Evolutionary conservation across 2,113 vertebrate species (phyloP), one percentile per base, ranked within the genome.

Genomic region (Pseudolaguvia tuberculata): DNA sequence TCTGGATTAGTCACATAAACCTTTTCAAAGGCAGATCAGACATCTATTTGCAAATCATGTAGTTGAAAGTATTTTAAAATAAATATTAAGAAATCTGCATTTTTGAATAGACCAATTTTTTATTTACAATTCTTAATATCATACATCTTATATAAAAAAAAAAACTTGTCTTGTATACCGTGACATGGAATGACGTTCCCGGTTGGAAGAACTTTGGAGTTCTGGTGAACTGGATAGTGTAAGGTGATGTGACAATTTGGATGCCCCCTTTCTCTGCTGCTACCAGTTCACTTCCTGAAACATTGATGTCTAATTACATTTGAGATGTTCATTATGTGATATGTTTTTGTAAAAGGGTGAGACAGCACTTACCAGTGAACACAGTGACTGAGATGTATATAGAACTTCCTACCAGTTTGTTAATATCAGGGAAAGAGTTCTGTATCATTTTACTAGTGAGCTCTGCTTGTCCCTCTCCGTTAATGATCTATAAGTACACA

Each of bases 131-230:
- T 42, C 39, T 42, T 42, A 18, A 20, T 11, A 35, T 14, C 9
- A 35, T 35, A 21, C 27, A 50, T 58, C 1, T 5, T 68, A 15
- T 4, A 50, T 27, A 4, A 21, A 39, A 15, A 23, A 57, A 56
- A 20, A n/a, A n/a, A n/a, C n/a, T n/a, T n/a, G n/a, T 14, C 4
- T 14, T 42, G 17, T 21, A 25, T 87, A 94, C 93, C 90, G 35
- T 89, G 25, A 93, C 67, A 35, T 91, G 88, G 0, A 93, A 94
- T 48, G 93, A 89, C 90, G 93, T 91, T 42, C 89, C 91, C 0
- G 93, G 93, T 75, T 94, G 94, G 88, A 92, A 94, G 88, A 81
- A 93, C 73, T 85, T 91, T 53, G 93, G 84, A 0, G 92, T 93
- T 84, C 58, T 93, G 27, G 90, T 91, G 87, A 94, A 94, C 83